phyloP scores from a whole-genome alignment of 92 coral and sea anemone genomes.

The Porites rus region DNA sequence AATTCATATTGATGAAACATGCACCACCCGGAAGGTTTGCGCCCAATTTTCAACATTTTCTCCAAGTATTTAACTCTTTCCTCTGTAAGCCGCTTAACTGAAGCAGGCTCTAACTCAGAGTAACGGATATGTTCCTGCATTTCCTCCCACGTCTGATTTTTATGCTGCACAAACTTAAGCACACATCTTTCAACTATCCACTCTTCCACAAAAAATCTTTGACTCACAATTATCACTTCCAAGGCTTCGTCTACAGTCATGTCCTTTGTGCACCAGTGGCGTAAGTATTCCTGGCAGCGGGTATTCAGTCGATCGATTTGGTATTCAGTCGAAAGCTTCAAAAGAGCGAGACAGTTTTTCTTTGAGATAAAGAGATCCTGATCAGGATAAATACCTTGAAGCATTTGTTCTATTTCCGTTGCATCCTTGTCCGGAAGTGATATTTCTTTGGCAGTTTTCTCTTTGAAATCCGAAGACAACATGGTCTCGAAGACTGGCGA shows the following conservation, averaged over 20 bases:
- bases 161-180: neutral
- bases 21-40: no score
- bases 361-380: neutral
- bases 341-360: neutral
- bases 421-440: conserved; percentile 9
- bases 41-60: neutral
- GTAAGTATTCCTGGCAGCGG: neutral
- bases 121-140: neutral
- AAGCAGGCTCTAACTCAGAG: neutral
- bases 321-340: neutral
- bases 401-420: neutral
- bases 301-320: neutral
- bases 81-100: neutral
- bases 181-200: neutral
- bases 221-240: neutral
- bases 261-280: neutral
- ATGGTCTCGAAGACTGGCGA: conserved; percentile 11
- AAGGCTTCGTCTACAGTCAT: neutral
- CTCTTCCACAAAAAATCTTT: neutral
- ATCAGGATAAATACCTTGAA: neutral
- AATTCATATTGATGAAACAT: no score
- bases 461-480: conserved; percentile 10
- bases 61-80: neutral
- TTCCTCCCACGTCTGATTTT: neutral
- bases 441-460: neutral